Conservation (phyloP, 2,113 vertebrate genomes). For the Scomber colias region DNA sequence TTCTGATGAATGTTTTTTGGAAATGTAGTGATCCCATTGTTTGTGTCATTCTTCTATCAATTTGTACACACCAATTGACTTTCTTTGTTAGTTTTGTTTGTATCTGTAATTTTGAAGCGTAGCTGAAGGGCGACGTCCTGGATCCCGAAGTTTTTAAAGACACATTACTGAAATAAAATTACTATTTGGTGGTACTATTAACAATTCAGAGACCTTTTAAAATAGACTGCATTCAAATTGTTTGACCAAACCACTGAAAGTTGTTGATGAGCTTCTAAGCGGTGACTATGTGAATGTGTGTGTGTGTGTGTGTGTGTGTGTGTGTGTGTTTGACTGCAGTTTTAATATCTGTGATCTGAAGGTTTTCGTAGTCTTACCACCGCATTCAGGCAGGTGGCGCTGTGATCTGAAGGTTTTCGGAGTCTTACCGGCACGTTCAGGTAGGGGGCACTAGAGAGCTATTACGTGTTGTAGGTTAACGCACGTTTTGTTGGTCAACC, state of each 20-base stretch:
- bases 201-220: too few relatives aligned
- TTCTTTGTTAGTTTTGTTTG: not conserved
- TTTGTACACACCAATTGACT: not conserved
- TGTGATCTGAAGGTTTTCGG: too few relatives aligned
- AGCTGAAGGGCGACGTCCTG: too few relatives aligned
- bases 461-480: not conserved
- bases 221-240: too few relatives aligned
- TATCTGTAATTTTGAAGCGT: not conserved
- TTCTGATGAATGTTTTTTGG: not conserved
- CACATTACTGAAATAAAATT: too few relatives aligned
- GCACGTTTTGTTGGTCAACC: not conserved
- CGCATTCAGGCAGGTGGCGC: too few relatives aligned
- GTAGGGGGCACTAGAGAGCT: slow-evolving; percentile 68
- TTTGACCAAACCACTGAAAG: slow-evolving; percentile 28
- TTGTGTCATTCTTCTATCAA: slow-evolving; percentile 33
- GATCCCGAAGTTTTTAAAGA: too few relatives aligned
- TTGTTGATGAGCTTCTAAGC: slow-evolving; percentile 7
- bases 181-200: too few relatives aligned
- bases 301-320: too few relatives aligned
- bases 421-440: not conserved
- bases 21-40: not conserved
- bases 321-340: not conserved
- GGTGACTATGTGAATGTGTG: too few relatives aligned
- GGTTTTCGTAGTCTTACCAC: too few relatives aligned
- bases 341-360: not conserved